Base-by-base conservation (phyloP, 2,797 vertebrate genomes). In the Fistularia commersonii region DNA sequence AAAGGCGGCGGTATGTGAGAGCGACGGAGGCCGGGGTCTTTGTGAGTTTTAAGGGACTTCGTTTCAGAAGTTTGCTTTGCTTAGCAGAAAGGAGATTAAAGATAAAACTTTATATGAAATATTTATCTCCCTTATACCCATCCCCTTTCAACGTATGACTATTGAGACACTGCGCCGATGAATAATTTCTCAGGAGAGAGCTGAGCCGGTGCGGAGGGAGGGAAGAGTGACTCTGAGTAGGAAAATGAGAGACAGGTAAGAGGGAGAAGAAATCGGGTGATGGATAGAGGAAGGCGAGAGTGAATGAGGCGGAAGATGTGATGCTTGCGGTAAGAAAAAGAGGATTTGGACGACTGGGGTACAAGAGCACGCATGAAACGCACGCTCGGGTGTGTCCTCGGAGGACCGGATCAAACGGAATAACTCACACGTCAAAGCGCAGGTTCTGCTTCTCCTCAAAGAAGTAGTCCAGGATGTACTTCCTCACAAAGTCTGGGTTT, bases 371-470 rank as follows among this genome's bases (percentile, higher is more conserved):
- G 31, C 64, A 13, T 48, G 48, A 69, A 50, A 69, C 45, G 34
- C 40, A 65, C 61, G 15, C 43, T 37, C 42, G 0, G 1, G 34
- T 32, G 15, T 64, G 48, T 64, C 64, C 62, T 68, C 51, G 3
- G 67, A 77, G 61, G 64, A 69, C 12, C 8, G 6, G 61, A 77
- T 81, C 70, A 85, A 82, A 87, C 38, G 9, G 67, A 74, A 77
- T 73, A 81, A 91, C 95, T 97, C 78, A 98, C 95, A 97, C 90
- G 79, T 98, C 95, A 56, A 98, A 96, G 65, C 96, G 94, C 34
- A 98, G 92, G 81, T 93, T 97, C 89, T 98, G 96, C 76, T 95
- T 94, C 88, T 98, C 95, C 87, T 98, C 95, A 45, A 97, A 98
- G 87, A 94, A 96, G 82, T 97, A 98, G 86, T 98, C 93, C 41